Percentiles rank a stretch among this genome's conserved stretches.
These are phyloP conservation scores for Theristicus caerulescens DNA, from an alignment of 2,113 vertebrate species.

Conservation along the genomic window DNA sequence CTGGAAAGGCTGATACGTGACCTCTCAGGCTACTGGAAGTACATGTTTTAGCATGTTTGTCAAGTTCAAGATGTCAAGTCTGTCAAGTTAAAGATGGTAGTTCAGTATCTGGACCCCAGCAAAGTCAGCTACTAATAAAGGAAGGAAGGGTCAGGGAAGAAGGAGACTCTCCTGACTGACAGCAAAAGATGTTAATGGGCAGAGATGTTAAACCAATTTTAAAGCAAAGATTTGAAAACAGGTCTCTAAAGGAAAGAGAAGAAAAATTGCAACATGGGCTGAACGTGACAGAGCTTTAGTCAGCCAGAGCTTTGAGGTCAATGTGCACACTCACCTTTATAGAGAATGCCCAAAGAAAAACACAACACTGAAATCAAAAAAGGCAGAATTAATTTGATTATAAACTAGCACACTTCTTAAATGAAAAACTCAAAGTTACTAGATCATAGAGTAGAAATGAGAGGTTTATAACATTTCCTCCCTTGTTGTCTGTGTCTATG, in stretches of 20 bases:
- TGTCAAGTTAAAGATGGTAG: not conserved
- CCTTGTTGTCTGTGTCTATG: not conserved
- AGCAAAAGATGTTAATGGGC: not conserved
- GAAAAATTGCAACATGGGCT: not conserved
- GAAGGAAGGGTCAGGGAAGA: not conserved
- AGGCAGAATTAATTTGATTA: not conserved
- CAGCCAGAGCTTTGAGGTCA: not conserved
- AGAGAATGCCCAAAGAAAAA: not conserved
- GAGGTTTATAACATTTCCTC: not conserved
- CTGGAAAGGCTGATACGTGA: not conserved
- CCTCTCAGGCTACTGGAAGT: not conserved
- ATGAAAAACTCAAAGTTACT: not conserved
- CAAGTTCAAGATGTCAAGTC: not conserved
- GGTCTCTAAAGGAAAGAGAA: not conserved
- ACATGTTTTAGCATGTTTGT: not conserved
- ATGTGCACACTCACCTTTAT: not conserved
- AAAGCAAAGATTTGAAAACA: not conserved
- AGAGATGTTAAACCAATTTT: not conserved
- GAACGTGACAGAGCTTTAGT: not conserved
- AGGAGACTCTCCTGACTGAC: not conserved
- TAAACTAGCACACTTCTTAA: not conserved
- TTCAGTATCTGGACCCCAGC: not conserved
- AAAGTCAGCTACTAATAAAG: not conserved
- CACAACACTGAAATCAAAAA: not conserved
- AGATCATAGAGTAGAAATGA: not conserved